Evolutionary conservation across 2,113 vertebrate species (phyloP).

Genomic region (Actinemys pallida): DNA sequence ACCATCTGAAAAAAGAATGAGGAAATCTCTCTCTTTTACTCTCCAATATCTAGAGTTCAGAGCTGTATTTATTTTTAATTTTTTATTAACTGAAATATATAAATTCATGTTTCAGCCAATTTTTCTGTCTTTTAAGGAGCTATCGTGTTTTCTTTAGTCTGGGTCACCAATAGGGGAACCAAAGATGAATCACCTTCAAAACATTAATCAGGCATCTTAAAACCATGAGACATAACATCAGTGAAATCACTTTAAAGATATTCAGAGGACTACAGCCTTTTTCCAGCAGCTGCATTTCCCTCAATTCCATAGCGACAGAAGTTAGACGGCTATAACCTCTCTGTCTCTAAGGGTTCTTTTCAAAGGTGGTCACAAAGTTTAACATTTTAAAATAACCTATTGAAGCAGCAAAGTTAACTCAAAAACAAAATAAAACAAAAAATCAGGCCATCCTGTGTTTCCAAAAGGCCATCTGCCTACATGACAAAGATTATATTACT

Average conservation of each 20-base stretch:
- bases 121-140: background rate
- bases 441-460: slow-evolving; percentile 37
- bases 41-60: background rate
- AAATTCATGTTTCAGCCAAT: background rate
- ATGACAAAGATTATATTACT: slow-evolving; percentile 39
- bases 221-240: slow-evolving; percentile 51
- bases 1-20: background rate
- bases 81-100: slow-evolving; percentile 22
- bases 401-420: slow-evolving; percentile 1
- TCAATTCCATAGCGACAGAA: slow-evolving; percentile 44
- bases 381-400: slow-evolving; percentile 34
- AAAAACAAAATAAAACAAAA: background rate
- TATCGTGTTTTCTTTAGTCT: background rate
- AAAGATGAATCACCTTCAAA: slow-evolving; percentile 57
- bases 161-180: background rate
- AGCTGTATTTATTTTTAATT: background rate
- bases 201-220: slow-evolving; percentile 35
- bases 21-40: background rate
- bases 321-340: slow-evolving; percentile 4
- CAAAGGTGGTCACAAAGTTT: slow-evolving; percentile 40
- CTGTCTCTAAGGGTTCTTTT: slow-evolving; percentile 8
- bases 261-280: slow-evolving; percentile 28
- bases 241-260: slow-evolving; percentile 54
- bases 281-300: slow-evolving; percentile 56
- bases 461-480: slow-evolving; percentile 27